Base-by-base conservation (phyloP, 2,888 invertebrate species). In the Agrilus cyanescens region DNA sequence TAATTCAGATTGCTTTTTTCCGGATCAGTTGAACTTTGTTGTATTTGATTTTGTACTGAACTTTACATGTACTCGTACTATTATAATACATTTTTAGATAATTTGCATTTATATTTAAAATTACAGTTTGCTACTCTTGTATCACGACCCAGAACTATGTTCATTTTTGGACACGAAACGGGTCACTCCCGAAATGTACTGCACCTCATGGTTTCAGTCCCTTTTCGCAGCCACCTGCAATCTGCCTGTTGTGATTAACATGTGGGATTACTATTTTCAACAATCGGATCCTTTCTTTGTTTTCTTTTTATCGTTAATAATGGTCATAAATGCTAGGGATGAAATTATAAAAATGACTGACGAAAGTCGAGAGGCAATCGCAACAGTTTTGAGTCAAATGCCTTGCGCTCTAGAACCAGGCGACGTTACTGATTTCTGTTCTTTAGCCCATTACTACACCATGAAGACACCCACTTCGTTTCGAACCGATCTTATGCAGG, bases 261-360 rank as follows among this genome's bases (percentile, higher is more conserved):
- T 97, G 84, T 97, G 96, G 96, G 96, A 97, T 70, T 75, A 93
- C 46, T 95, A 95, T 64, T 89, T 97, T 61, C 94, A 94, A 68
- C 85, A 89, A 62, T 83, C 87, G 14, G 96, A 98, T 71, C 93
- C 94, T 8, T 98, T 97, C 70, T 84, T 95, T 51, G 80, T 95
- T 58, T 91, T 97, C 68, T 97, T 95, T 61, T 74, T 98, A 46
- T 86, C 90, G 10, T 73, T 98, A 33, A 95, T 96, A 41, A 91
- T 98, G 74, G 76, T 97, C 15, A 82, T 97, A 41, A 97, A 97
- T 74, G 89, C 91, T 7, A 82, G 89, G 55, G 89, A 90, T 57
- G 82, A 85, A 62, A 78, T 91, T 47, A 69, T 89, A 49, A 78
- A 76, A 50, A 80, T 86, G 80, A 83, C 82, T 62, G 74, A 74